Evolutionary conservation across 2,113 vertebrate species (phyloP), one percentile per base, ranked within the genome.

Genomic region (Scophthalmus maximus): DNA sequence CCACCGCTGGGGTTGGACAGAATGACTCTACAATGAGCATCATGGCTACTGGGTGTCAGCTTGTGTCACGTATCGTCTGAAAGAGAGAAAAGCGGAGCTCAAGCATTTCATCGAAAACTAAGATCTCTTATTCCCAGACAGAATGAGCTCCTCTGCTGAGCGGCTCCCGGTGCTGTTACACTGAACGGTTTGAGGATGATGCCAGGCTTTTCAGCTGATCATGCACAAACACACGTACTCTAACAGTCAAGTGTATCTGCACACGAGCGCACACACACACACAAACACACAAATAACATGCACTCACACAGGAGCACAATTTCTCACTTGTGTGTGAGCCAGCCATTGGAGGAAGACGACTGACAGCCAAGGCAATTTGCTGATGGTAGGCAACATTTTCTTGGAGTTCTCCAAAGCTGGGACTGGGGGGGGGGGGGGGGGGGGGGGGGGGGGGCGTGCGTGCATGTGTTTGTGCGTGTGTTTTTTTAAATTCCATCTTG

Each of bases 341-440:
- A 68, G 70, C 73, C 83, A 53, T 59, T 6, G 75, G 67, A 76
- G 11, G 57, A 66, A 92, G 85, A 82, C 79, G 44, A 79, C 82
- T 79, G 89, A 89, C 89, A 90, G 82, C 52, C 68, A 53, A 80
- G 71, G 80, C 84, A 85, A 87, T 89, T 58, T 86, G 89, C 88
- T 91, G 89, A 90, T 69, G 66, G 71, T 78, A 81, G 62, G 79
- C 82, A 86, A 83, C 55, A 69, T 79, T 84, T 67, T 42, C 40
- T 65, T 57, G 75, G 80, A 85, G 83, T 77, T 73, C 78, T 81
- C 20, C 17, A 80, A 82, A 85, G 71, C 67, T 20, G 20, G 73
- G 72, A 73, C 46, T 59, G 46, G 55, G 63, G 66, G 50, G 57
- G 18, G 40, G 32, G 30, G 75, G 56, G 36, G 56, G 51, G 34